Percentiles rank a stretch among this genome's conserved stretches.
Evolutionary conservation across 2,797 vertebrate species (phyloP).

Genomic region (Chaunax sp.): DNA sequence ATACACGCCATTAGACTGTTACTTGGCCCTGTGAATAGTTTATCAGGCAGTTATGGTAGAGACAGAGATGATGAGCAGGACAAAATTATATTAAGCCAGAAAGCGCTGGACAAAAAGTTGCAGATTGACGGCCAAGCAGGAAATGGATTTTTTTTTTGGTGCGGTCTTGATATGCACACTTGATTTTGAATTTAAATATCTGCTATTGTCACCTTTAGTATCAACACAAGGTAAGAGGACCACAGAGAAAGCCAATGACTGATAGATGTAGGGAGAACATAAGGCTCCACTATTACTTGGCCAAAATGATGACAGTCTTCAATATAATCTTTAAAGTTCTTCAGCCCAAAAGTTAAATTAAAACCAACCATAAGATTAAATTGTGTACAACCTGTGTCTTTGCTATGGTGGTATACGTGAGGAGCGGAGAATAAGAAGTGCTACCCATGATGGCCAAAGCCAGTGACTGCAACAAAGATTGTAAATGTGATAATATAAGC

Average conservation of each 20-base stretch:
- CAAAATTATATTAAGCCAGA: slow-evolving; percentile 2
- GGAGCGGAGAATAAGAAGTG: not conserved
- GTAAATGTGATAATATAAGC: slow-evolving; percentile 8
- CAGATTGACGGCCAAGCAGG: not conserved
- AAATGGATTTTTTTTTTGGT: not conserved
- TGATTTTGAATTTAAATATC: not conserved
- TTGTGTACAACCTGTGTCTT: not conserved
- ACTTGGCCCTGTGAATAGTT: slow-evolving; percentile 48
- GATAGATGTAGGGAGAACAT: not conserved
- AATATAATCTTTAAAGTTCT: too few species aligned
- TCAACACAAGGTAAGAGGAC: not conserved
- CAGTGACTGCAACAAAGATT: too few species aligned
- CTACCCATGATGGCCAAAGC: not conserved
- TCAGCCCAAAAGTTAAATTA: too few species aligned
- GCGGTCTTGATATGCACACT: not conserved
- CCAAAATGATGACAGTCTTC: slow-evolving; percentile 9
- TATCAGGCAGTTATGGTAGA: slow-evolving; percentile 11
- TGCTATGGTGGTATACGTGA: not conserved
- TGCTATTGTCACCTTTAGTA: slow-evolving; percentile 3
- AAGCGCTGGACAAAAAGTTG: slow-evolving; percentile 1
- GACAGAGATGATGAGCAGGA: not conserved
- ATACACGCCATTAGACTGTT: slow-evolving; percentile 73
- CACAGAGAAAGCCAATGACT: not conserved
- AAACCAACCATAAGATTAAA: too few species aligned
- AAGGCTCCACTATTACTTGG: not conserved